phyloP scores from a whole-genome alignment of 2,797 vertebrate genomes.

The Fistularia tabacaria region DNA sequence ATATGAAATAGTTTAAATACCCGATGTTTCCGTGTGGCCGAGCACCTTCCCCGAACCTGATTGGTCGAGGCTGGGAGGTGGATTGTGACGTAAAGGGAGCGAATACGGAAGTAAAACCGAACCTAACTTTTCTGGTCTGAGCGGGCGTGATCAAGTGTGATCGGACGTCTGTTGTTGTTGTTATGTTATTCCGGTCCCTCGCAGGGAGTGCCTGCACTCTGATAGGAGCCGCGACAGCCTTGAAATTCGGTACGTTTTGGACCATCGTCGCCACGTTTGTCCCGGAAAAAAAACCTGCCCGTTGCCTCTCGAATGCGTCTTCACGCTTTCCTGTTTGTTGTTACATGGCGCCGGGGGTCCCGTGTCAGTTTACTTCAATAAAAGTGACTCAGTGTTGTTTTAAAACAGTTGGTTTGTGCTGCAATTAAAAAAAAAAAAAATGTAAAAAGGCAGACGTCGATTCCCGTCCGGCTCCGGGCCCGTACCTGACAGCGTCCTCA shows the following conservation, averaged over 20 bases:
- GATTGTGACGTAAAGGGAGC: conserved; percentile 42
- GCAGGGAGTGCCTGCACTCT: conserved; percentile 71
- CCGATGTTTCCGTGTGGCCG: neutral
- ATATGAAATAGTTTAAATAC: rapidly evolving
- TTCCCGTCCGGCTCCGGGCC: neutral
- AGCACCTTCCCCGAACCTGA: conserved; percentile 49
- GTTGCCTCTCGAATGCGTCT: too few species aligned
- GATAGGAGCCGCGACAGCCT: conserved; percentile 63
- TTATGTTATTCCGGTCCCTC: conserved; percentile 70
- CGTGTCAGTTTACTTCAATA: neutral
- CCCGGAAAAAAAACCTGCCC: too few species aligned
- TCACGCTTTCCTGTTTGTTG: conserved; percentile 5
- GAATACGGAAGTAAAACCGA: conserved; percentile 45
- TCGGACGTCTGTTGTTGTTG: conserved; percentile 37
- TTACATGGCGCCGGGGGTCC: neutral
- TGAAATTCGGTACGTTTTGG: conserved; percentile 67
- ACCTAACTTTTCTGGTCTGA: conserved; percentile 54
- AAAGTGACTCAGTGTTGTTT: neutral
- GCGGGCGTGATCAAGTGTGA: conserved; percentile 36
- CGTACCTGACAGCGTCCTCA: too few species aligned
- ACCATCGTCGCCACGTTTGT: too few species aligned
- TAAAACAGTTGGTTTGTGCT: neutral
- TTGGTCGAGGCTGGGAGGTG: conserved; percentile 54
- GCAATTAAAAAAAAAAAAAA: too few species aligned
- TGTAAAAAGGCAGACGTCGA: too few species aligned